Evolutionary conservation across 1,140 invertebrate species (phyloP).

Genomic region (Drosophila tani): DNA sequence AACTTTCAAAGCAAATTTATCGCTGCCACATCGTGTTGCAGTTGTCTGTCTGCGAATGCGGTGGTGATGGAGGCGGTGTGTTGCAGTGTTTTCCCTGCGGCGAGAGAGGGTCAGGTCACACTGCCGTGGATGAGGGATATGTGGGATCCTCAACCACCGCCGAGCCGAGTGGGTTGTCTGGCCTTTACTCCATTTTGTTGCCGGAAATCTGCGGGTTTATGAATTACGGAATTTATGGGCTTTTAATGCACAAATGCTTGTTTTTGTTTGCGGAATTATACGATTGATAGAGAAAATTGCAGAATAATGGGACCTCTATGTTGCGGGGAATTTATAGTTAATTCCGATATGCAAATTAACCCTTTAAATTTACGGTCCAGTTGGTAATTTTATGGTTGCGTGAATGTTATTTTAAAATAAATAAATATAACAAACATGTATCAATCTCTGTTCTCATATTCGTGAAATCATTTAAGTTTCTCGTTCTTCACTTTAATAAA

Average conservation of each 20-base stretch:
- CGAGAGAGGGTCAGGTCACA: conserved; percentile 16
- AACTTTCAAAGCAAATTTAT: conserved; percentile 62
- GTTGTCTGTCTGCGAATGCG: conserved; percentile 5
- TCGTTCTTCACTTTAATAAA: no score
- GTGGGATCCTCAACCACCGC: conserved; percentile 36
- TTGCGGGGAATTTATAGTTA: not conserved
- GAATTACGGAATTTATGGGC: conserved; percentile 13
- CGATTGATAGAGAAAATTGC: conserved; percentile 8
- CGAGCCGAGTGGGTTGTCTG: conserved; percentile 22
- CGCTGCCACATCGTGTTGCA: conserved; percentile 35
- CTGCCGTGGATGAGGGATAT: conserved; percentile 27
- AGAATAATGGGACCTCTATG: not conserved
- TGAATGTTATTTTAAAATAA: not conserved
- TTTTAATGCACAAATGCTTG: conserved; percentile 8
- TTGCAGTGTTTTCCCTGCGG: conserved; percentile 36
- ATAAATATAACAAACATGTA: no score
- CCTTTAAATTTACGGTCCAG: not conserved
- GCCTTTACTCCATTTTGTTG: conserved; percentile 37
- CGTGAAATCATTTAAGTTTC: no score
- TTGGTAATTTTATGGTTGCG: not conserved
- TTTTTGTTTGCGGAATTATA: not conserved
- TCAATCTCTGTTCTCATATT: not conserved
- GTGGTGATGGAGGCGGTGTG: conserved; percentile 15
- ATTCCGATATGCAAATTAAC: conserved; percentile 9
- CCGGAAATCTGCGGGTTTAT: conserved; percentile 20